Evolutionary conservation across 92 coral and sea anemone genomes (phyloP), one percentile per base, ranked within the genome.

Genomic region (Parazoanthus swiftii): DNA sequence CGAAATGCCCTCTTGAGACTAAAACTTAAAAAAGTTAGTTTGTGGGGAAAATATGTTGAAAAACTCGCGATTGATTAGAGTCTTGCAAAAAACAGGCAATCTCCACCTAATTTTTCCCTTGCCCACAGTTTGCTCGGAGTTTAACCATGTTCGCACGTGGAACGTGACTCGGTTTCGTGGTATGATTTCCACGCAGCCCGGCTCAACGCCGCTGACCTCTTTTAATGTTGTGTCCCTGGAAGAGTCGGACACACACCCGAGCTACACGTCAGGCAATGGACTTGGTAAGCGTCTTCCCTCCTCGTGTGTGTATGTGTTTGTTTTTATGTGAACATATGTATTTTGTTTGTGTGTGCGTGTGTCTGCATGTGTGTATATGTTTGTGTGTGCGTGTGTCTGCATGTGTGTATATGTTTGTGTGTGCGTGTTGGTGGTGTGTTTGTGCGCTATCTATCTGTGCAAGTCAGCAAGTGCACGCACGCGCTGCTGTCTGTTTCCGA

Each of bases 151-250:
- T 76, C 98, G 99, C 46, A 94, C 99, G 48, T 97, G 99, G 99
- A 97, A 97, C 84, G 99, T 97, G 86, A 97, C 99, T 42, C 93
- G 99, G 50, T 97, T 97, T 90, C 95, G 99, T 20, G 99, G 99
- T 74, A 97, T 97, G 99, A 93, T 97, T 51, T 97, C 99, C 50
- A 97, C 99, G 23, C 99, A 97, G 82, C 99, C 99, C 5, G 99
- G 99, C 42, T 97, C 99, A 50, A 97, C 99, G 20, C 99, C 99
- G 46, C 95, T 97, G 75, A 95, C 98, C 5, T 97, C 99, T n/a
- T 97, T 95, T 79, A 97, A 97, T 59, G 99, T 97, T 20, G 99
- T 97, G 63, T 93, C 98, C 23, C 93, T 97, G 74, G 99, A 97
- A 84, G 92, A 95, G 50, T 93, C 97, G 21, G 98, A 97, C 67